Evolutionary conservation across 2,888 invertebrate genomes (phyloP), one percentile per base, ranked within the genome.

Genomic region (Odontocerum albicorne): DNA sequence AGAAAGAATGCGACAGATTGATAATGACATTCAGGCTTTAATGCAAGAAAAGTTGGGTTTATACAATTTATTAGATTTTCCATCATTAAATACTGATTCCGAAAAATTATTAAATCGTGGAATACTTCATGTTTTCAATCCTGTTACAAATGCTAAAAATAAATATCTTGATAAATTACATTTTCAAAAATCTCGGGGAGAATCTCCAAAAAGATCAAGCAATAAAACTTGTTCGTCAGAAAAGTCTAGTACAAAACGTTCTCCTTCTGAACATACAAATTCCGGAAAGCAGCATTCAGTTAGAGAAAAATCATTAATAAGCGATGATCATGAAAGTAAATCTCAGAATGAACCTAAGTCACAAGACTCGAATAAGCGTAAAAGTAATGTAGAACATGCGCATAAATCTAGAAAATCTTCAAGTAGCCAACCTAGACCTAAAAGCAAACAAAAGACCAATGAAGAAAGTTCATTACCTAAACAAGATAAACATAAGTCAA

Each of bases 1-100:
- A 63, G 75, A 79, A 46, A 74, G 81, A 66, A 82, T 84, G 80
- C 79, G 80, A 61, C 77, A 82, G 65, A 83, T 83, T 52, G 83
- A 84, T 63, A 65, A 79, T 56, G 79, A 81, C 64, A 81, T 83
- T 62, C 80, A 82, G 62, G 72, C 72, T 32, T 66, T 83, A 40
- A 67, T 81, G 60, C 76, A 79, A 64, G 82, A 83, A 64, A 83
- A 82, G 64, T 77, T 82, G 65, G 74, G 76, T 62, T 64, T 83
- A 6, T 82, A 83, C 62, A 75, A 73, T 63, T 74, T 77, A 56
- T 63, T 83, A 53, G 76, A 79, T 15, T 13, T 21, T 15, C 47
- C 38, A n/a, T 43, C 27, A 15, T 19, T 12, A 19, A 33, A 19
- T 22, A 15, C 4, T 4, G 36, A 27, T 4, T 27, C 27, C 10